These are phyloP conservation scores for Coturnix japonica DNA, from an alignment of 2,113 vertebrate species.

Conservation along the genomic window DNA sequence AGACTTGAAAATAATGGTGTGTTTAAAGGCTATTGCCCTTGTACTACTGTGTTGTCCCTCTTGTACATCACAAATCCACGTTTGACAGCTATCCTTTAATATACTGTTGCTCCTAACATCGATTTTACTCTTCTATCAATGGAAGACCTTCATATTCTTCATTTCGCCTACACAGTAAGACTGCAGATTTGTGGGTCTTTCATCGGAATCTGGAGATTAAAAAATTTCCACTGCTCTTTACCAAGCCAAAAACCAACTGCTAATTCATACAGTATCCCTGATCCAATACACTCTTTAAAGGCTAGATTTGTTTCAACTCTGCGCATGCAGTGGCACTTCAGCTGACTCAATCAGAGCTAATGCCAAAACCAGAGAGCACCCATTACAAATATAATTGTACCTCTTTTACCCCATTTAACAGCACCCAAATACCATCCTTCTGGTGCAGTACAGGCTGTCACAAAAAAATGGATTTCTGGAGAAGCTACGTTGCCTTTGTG, in stretches of 20 bases:
- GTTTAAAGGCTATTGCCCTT: not conserved
- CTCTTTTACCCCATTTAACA: not conserved
- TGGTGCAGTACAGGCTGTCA: not conserved
- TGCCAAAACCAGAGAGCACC: not conserved
- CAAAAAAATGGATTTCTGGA: not conserved
- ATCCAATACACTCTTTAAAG: not conserved
- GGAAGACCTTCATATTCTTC: not conserved
- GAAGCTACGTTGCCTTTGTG: not conserved
- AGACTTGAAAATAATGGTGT: not conserved
- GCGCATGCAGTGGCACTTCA: not conserved
- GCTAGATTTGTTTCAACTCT: not conserved
- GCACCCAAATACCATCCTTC: not conserved
- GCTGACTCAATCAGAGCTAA: fast-evolving
- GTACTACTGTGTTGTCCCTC: not conserved
- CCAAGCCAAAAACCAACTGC: not conserved
- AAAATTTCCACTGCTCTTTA: not conserved
- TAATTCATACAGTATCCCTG: not conserved
- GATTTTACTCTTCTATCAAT: not conserved
- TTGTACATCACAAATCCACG: not conserved
- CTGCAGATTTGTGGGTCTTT: not conserved
- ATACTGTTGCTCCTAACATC: not conserved
- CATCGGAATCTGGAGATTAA: not conserved
- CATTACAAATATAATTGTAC: not conserved
- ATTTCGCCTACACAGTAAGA: not conserved
- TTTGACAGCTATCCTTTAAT: not conserved